These are phyloP conservation scores for Omphaloscelis lunosa DNA, from an alignment of 2,888 invertebrate genomes.

Conservation along the genomic window DNA sequence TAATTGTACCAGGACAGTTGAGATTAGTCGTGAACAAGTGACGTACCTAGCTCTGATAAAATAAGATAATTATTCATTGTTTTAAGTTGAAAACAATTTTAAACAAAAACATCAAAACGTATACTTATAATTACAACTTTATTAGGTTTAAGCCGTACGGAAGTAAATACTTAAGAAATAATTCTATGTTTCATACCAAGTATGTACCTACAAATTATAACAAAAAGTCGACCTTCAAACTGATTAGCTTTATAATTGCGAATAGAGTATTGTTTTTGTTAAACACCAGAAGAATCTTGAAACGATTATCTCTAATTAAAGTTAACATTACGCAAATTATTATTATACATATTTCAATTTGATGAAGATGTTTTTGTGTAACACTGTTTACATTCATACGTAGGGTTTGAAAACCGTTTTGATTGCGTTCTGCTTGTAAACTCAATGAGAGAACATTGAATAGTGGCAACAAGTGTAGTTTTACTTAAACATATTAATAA, in stretches of 20 bases:
- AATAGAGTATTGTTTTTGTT: conserved; percentile 27
- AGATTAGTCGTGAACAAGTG: neutral
- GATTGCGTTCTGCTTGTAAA: neutral
- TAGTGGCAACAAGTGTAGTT: neutral
- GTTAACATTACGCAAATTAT: neutral
- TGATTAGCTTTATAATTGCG: conserved; percentile 11
- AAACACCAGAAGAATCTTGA: neutral
- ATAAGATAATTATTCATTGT: neutral
- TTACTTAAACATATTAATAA: neutral
- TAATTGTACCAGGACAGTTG: conserved; percentile 53
- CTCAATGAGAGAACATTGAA: too few relatives aligned
- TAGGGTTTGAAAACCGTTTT: neutral
- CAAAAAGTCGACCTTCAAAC: conserved; percentile 35
- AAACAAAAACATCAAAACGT: neutral
- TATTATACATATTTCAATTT: neutral
- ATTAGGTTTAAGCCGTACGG: conserved; percentile 1
- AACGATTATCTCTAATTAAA: conserved; percentile 20
- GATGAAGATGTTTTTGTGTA: neutral
- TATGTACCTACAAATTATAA: neutral
- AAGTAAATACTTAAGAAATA: conserved; percentile 21
- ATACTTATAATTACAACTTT: neutral
- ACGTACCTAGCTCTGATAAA: neutral
- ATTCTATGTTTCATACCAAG: conserved; percentile 2
- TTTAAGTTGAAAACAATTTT: conserved; percentile 9
- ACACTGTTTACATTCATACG: neutral